Percentiles rank a stretch among this genome's conserved stretches.
Conservation (phyloP, 2,888 invertebrate genomes). For the Eupithecia exiguata region DNA sequence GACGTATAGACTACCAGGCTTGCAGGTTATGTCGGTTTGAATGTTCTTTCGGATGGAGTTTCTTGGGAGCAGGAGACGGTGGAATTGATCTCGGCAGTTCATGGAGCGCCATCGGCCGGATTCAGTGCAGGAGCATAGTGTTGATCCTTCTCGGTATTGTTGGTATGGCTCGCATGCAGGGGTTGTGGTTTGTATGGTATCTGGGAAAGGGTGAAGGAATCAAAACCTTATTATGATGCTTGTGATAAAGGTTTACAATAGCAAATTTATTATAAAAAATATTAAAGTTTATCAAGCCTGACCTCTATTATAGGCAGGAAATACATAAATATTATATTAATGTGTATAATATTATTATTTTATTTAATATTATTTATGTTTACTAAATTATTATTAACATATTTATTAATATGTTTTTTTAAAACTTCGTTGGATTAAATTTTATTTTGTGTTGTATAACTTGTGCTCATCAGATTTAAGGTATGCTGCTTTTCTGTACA, state of each 20-base stretch:
- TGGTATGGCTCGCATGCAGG: conserved; percentile 49
- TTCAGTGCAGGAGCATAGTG: conserved; percentile 56
- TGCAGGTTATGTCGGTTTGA: conserved; percentile 53
- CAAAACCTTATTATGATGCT: not conserved
- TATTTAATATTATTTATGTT: too few species aligned
- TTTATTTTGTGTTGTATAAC: not conserved
- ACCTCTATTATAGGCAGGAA: too few species aligned
- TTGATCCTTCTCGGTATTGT: conserved; percentile 51
- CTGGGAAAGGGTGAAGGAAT: conserved; percentile 20
- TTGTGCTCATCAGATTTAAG: not conserved
- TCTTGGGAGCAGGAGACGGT: conserved; percentile 41
- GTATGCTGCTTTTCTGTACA: not conserved
- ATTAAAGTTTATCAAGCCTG: too few species aligned
- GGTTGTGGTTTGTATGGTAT: conserved; percentile 1
- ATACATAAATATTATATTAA: too few species aligned
- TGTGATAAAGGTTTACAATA: not conserved
- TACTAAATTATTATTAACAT: too few species aligned
- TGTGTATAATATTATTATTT: too few species aligned
- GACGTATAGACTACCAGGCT: conserved; percentile 50
- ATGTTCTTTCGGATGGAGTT: conserved; percentile 31
- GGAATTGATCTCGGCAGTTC: conserved; percentile 53
- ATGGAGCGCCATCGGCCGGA: conserved; percentile 58
- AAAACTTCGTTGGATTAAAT: not conserved
- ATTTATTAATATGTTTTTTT: not conserved
- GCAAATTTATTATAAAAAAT: too few species aligned